A percentile compares a stretch with the other conserved stretches of the same genome.
These are phyloP conservation scores for Sesia apiformis DNA, from an alignment of 2,888 invertebrate genomes.

Conservation along the genomic window DNA sequence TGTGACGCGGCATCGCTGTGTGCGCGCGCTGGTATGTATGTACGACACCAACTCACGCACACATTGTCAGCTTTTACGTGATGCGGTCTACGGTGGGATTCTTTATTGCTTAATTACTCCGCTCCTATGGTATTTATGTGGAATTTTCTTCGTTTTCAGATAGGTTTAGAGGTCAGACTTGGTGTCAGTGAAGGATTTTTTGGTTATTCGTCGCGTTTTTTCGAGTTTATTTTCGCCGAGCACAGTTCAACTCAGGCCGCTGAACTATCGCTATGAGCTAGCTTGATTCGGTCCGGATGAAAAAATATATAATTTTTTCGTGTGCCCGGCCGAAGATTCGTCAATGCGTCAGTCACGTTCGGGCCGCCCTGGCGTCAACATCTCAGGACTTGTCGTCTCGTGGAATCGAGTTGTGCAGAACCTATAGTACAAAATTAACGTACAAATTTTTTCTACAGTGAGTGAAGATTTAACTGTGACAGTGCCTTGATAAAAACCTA, in stretches of 20 bases:
- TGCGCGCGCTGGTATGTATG: constrained; percentile 47
- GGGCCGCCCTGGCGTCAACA: constrained; percentile 58
- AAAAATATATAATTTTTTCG: constrained; percentile 69
- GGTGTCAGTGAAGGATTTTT: constrained; percentile 17
- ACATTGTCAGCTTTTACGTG: constrained; percentile 30
- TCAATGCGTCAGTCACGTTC: constrained; percentile 67
- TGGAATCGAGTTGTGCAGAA: constrained; percentile 60
- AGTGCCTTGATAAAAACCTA: constrained; percentile 38
- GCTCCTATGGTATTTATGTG: constrained; percentile 1
- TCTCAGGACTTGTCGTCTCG: constrained; percentile 41
- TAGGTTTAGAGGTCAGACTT: constrained; percentile 1
- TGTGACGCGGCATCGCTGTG: constrained; percentile 53
- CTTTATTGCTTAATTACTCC: constrained; percentile 56
- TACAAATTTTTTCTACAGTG: constrained; percentile 64
- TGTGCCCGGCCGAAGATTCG: constrained; percentile 64
- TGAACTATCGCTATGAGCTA: constrained; percentile 70
- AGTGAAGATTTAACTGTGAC: constrained; percentile 51
- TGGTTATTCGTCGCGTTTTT: constrained; percentile 22
- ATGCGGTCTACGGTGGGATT: constrained; percentile 33
- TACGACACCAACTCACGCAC: constrained; percentile 41
- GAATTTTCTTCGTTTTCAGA: constrained; percentile 9
- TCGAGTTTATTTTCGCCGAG: constrained; percentile 19
- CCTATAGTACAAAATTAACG: constrained; percentile 67
- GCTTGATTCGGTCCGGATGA: constrained; percentile 65
- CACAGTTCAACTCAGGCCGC: constrained; percentile 40